These are phyloP conservation scores for Allobates femoralis DNA, from an alignment of 2,797 vertebrate genomes.

Conservation along the genomic window DNA sequence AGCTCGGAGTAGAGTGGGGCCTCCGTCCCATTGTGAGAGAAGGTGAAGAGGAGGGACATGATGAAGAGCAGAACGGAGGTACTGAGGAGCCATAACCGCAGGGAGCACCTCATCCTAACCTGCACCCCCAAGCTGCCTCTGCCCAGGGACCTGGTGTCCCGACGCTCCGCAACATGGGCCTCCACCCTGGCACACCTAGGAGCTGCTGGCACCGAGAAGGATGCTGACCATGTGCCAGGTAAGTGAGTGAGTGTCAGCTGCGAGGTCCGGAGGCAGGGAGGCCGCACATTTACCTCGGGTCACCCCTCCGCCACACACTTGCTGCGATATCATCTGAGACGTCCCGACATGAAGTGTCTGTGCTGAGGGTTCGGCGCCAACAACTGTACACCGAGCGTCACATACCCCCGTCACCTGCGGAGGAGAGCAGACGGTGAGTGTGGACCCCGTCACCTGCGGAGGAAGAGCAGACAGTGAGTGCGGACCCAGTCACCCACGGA, in stretches of 20 bases:
- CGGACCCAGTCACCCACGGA: not conserved
- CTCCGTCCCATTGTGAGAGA: conserved; percentile 88
- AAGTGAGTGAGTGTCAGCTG: not conserved
- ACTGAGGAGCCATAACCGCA: conserved; percentile 89
- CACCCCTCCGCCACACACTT: not conserved
- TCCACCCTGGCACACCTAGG: conserved; percentile 44
- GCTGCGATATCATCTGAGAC: not conserved
- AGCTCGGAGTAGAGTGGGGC: conserved; percentile 85
- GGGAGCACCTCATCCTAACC: conserved; percentile 84
- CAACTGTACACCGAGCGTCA: not conserved
- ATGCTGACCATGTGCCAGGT: not conserved
- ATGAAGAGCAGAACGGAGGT: conserved; percentile 89
- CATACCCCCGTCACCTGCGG: not conserved
- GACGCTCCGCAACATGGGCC: conserved; percentile 50
- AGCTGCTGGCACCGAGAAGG: not conserved
- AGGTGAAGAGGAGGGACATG: conserved; percentile 94
- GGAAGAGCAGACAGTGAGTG: not conserved
- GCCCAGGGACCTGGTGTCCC: conserved; percentile 22
- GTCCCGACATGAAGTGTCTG: not conserved
- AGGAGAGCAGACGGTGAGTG: not conserved
- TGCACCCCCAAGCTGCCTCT: conserved; percentile 15
- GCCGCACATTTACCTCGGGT: not conserved
- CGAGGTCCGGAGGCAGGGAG: not conserved
- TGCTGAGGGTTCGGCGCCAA: not conserved
- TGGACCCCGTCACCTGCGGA: not conserved